Evolutionary conservation across 2,888 invertebrate species (phyloP), one percentile per base, ranked within the genome.

Genomic region (Macaria liturata): DNA sequence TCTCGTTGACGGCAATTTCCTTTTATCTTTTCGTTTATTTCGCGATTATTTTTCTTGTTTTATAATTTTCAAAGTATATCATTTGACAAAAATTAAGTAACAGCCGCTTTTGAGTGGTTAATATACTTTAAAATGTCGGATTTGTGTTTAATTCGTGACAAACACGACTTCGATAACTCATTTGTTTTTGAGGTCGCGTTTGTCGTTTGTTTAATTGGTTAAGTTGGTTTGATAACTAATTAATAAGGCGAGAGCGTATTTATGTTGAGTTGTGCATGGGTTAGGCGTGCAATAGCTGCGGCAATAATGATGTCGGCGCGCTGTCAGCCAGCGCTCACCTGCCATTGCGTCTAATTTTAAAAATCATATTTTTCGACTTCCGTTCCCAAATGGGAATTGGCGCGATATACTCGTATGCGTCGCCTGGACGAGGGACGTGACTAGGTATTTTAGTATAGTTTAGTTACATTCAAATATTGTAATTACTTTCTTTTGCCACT

Each of bases 361-460:
- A 89, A 90, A 85, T 87, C 87, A 88, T 86, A 88, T 89, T 86
- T 84, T 86, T 84, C 81, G 78, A 90, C 90, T 89, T 91, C 90
- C 90, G 91, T 76, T 90, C 85, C 78, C 80, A 77, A 90, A 88
- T 83, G 84, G 84, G 84, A 88, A 86, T 89, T 88, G 86, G 88
- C 87, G 86, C 84, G 78, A 75, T 81, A 74, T 74, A 39, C 39
- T 39, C 20, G 20, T 39, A 76, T 67, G 74, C 69, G 49, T 30
- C 52, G 55, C 44, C 54, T 45, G 50, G 51, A 46, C 46, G 69
- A 20, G 20, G 67, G 70, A 69, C 73, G 71, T 72, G 66, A 31
- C 46, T n/a, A 54, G 9, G 46, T 49, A 40, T 52, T 75, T 37
- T 37, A 37, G 20, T 20, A 20, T 20, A 20, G 20, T 37, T 1